Evolutionary conservation across 2,113 vertebrate genomes (phyloP), one percentile per base, ranked within the genome.

Genomic region (Tinamus guttatus): DNA sequence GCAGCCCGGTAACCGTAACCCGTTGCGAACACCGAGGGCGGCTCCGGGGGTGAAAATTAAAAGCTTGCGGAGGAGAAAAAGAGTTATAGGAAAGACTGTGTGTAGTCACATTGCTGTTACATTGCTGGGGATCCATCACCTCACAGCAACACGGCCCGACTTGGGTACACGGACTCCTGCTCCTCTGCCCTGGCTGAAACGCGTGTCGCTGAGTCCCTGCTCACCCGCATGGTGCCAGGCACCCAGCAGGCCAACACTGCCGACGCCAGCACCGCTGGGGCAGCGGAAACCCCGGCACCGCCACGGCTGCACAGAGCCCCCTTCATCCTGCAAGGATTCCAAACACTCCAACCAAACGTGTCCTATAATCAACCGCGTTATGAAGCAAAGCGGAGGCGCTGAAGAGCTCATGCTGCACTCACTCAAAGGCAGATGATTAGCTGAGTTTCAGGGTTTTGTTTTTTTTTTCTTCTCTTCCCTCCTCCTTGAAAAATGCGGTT

Each of bases 401-500:
- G 65, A 90, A n/a, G 10, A 65, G 56, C 4, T 94, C 40, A 21
- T 15, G 5, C 54, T 84, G 49, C 70, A 52, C 13, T 49, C 70
- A 36, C 85, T 76, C 68, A 75, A 77, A 43, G 36, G 65, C 32
- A 85, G 90, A 49, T 91, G 81, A 91, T 92, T 59, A 84, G 77
- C 60, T 76, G 77, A 70, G 40, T 88, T 90, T 21, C 14, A 80
- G 51, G 24, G 47, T 9, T 22, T 22, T 8, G 6, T 27, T 16
- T 17, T 45, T 34, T 24, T 43, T 40, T 25, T 15, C 8, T 19
- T 30, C 3, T 18, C 52, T 90, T 80, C 3, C 4, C 25, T 63
- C 24, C 28, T 65, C 69, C 71, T 60, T 70, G 65, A 89, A 89
- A 85, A 96, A 93, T 70, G 67, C 68, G 79, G 40, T 95, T 95